phyloP scores from a whole-genome alignment of 2,797 vertebrate genomes.

The Danio albolineatus region DNA sequence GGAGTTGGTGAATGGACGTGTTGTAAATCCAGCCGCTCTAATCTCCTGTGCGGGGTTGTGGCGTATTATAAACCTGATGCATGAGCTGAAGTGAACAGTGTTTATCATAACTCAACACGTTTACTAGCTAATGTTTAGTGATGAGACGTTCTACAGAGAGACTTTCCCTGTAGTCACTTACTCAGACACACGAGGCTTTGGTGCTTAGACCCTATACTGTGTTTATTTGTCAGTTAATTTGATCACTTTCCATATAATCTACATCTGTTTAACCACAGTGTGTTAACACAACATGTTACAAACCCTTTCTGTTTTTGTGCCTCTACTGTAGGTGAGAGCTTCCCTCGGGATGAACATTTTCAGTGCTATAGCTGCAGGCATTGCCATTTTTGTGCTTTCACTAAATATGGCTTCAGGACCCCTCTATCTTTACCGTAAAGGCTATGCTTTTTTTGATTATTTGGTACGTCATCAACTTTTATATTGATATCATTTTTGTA shows the following conservation, averaged over 20 bases:
- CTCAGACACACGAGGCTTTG: not conserved
- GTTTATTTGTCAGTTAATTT: not conserved
- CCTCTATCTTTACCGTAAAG: fast-evolving
- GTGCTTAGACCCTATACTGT: not conserved
- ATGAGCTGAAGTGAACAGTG: too few species aligned
- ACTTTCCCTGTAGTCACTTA: not conserved
- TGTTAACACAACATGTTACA: not conserved
- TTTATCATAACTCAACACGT: too few species aligned
- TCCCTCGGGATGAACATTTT: not conserved
- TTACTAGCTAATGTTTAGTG: too few species aligned
- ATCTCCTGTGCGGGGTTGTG: too few species aligned
- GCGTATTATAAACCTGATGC: too few species aligned
- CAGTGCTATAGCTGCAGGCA: not conserved
- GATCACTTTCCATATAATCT: not conserved
- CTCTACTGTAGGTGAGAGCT: not conserved
- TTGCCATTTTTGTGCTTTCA: not conserved
- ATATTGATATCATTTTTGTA: too few species aligned
- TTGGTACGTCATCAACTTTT: not conserved
- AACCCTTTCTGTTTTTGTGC: not conserved
- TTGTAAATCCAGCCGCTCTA: too few species aligned
- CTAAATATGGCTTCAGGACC: not conserved
- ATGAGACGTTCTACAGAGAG: too few species aligned
- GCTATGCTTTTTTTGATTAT: not conserved
- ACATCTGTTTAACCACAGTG: not conserved
- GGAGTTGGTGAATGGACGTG: too few species aligned